phyloP scores from a whole-genome alignment of 2,113 vertebrate species.

The Sylvicapra grimmia region DNA sequence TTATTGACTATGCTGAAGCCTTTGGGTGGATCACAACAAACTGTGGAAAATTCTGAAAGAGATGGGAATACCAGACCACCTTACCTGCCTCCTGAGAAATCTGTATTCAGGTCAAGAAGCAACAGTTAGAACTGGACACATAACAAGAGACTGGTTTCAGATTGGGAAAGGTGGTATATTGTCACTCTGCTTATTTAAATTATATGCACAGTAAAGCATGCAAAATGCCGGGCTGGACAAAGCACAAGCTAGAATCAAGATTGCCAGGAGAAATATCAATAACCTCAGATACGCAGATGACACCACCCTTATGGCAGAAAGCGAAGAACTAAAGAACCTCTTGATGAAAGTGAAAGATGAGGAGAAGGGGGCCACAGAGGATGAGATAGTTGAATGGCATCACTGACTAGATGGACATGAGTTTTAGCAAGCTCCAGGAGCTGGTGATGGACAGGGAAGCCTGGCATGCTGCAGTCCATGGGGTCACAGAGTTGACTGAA shows the following conservation, averaged over 20 bases:
- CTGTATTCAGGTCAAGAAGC: not conserved
- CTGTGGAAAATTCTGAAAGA: not conserved
- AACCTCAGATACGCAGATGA: not conserved
- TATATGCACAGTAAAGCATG: not conserved
- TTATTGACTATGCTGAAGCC: not conserved
- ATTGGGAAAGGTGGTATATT: not conserved
- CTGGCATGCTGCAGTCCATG: not conserved
- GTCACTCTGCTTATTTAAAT: not conserved
- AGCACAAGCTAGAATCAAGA: not conserved
- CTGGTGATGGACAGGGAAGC: not conserved
- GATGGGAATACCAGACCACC: not conserved
- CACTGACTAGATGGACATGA: not conserved
- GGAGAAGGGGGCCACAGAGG: not conserved
- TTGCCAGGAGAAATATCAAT: not conserved
- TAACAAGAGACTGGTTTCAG: not conserved
- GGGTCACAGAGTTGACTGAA: not conserved
- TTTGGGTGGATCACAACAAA: not conserved
- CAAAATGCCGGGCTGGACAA: fast-evolving
- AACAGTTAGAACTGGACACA: not conserved
- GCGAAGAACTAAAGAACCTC: not conserved
- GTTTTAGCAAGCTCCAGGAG: not conserved
- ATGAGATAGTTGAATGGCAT: not conserved
- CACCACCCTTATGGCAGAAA: not conserved
- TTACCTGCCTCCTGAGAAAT: not conserved
- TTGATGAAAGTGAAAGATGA: not conserved